Evolutionary conservation across 2,888 invertebrate genomes (phyloP).

Genomic region (Agrilus mali): DNA sequence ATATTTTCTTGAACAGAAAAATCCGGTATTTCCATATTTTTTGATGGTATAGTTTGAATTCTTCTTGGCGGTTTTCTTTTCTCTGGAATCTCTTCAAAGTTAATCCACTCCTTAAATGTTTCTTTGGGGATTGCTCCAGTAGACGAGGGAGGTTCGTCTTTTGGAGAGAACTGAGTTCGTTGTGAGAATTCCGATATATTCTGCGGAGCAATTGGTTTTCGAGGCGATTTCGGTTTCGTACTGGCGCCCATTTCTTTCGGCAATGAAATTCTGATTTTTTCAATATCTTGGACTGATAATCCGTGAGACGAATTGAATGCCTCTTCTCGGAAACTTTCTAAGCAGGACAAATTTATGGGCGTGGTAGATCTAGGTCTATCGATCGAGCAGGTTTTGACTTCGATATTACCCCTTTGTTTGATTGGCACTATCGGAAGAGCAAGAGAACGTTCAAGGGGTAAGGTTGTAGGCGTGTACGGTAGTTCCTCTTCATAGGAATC

Average conservation of each 20-base stretch:
- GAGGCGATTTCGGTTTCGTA: conserved; percentile 39
- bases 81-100: conserved; percentile 78
- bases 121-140: conserved; percentile 37
- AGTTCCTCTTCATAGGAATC: conserved; percentile 76
- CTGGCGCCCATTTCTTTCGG: conserved; percentile 44
- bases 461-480: conserved; percentile 81
- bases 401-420: conserved; percentile 49
- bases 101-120: conserved; percentile 58
- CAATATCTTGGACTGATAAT: conserved; percentile 32
- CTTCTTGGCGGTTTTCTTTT: conserved; percentile 68
- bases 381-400: conserved; percentile 55
- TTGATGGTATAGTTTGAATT: conserved; percentile 66
- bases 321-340: conserved; percentile 56
- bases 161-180: conserved; percentile 22
- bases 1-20: conserved; percentile 35
- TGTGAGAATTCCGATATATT: conserved; percentile 44
- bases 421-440: conserved; percentile 73
- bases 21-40: conserved; percentile 34
- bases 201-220: conserved; percentile 30
- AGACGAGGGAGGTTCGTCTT: conserved; percentile 26
- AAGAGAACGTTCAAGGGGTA: conserved; percentile 72
- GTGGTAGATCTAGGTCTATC: conserved; percentile 64
- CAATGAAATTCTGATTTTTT: conserved; percentile 57
- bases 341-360: conserved; percentile 55
- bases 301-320: conserved; percentile 22